These are phyloP conservation scores for Monomorium pharaonis DNA, from an alignment of 1,140 invertebrate species.

Conservation along the genomic window DNA sequence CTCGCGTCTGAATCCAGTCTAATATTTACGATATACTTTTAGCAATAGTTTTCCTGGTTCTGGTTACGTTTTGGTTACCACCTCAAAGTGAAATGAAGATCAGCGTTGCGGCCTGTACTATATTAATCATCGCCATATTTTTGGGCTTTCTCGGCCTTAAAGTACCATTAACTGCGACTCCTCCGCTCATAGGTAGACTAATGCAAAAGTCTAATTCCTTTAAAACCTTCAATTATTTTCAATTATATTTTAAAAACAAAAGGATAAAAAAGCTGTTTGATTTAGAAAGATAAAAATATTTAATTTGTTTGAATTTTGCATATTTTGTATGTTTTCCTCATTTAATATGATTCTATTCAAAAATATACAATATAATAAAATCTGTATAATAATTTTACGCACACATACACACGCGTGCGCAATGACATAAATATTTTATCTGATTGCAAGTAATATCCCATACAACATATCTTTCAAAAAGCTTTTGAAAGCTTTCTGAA, in stretches of 20 bases:
- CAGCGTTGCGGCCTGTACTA: constrained; percentile 86
- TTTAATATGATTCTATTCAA: background rate
- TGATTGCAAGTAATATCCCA: too few relatives aligned
- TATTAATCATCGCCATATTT: constrained; percentile 87
- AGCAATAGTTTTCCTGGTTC: constrained; percentile 87
- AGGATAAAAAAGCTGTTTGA: background rate
- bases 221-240: background rate
- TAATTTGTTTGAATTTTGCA: too few relatives aligned
- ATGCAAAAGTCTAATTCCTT: background rate
- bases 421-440: too few relatives aligned
- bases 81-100: constrained; percentile 89
- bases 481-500: too few relatives aligned
- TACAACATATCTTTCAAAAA: too few relatives aligned
- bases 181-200: constrained; percentile 88
- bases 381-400: too few relatives aligned
- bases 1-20: constrained; percentile 23
- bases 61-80: constrained; percentile 89
- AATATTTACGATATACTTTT: constrained; percentile 68
- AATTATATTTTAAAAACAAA: background rate
- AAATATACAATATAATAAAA: too few relatives aligned
- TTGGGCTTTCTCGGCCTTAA: constrained; percentile 88
- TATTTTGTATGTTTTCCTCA: background rate
- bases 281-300: background rate
- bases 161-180: constrained; percentile 87
- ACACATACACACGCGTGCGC: too few relatives aligned